A percentile compares a stretch with the other conserved stretches of the same genome.
Evolutionary conservation across 2,797 vertebrate species (phyloP).

Genomic region (Bovichtus diacanthus): DNA sequence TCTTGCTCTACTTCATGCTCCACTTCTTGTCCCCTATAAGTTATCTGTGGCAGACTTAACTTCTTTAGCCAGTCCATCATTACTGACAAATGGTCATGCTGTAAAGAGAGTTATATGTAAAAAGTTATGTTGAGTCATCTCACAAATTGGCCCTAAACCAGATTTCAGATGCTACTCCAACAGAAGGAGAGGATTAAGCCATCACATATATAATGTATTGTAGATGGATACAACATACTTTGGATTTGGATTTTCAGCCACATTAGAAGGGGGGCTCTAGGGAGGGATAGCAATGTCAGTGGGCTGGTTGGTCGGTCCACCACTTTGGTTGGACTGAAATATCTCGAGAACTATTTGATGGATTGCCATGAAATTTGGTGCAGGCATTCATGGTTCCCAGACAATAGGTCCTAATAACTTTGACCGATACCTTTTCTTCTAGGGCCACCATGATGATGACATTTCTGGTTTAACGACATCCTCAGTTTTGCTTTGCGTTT

Average conservation of each 20-base stretch:
- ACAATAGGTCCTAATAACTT: no score
- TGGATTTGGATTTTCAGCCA: background rate
- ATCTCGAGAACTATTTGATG: background rate
- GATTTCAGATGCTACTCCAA: background rate
- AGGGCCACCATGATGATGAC: no score
- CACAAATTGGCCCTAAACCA: background rate
- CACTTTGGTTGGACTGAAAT: background rate
- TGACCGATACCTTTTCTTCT: no score
- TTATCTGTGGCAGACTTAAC: slow-evolving; percentile 68
- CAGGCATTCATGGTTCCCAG: no score
- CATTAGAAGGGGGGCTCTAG: accelerated
- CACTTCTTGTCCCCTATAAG: slow-evolving; percentile 77
- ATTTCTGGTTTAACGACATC: no score
- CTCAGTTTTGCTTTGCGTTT: no score
- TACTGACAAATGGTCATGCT: slow-evolving; percentile 28
- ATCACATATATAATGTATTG: background rate
- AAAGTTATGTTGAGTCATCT: background rate
- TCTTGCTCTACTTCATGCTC: slow-evolving; percentile 85
- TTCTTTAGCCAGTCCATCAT: slow-evolving; percentile 61
- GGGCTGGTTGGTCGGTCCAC: background rate
- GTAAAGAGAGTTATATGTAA: background rate
- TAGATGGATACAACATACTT: background rate
- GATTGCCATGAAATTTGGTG: no score
- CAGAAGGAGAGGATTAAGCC: background rate
- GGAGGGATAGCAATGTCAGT: background rate